Percentiles rank a stretch among this genome's conserved stretches.
Conservation (phyloP, 2,797 vertebrate genomes). For the Acipenser transmontanus region DNA sequence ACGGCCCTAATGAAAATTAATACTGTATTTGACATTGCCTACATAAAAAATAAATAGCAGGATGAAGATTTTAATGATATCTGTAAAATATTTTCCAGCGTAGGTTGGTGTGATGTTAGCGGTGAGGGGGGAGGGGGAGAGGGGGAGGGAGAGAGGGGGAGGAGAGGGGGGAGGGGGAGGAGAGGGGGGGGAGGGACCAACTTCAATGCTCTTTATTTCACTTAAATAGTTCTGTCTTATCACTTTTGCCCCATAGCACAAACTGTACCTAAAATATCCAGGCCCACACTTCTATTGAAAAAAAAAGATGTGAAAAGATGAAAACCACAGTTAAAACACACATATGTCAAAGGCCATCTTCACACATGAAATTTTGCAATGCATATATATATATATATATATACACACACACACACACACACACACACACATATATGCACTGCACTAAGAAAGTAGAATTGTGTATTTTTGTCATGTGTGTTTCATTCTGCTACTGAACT, state of each 20-base stretch:
- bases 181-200: neutral
- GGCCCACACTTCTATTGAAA: neutral
- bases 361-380: too few species aligned
- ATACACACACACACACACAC: neutral
- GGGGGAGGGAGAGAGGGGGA: neutral
- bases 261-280: neutral
- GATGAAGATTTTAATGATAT: too few species aligned
- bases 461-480: too few species aligned
- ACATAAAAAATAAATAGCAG: too few species aligned
- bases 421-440: too few species aligned
- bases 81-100: neutral
- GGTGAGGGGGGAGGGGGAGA: neutral
- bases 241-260: neutral
- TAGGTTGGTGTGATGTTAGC: neutral
- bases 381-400: neutral
- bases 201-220: neutral
- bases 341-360: too few species aligned
- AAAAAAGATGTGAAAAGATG: neutral
- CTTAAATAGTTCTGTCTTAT: neutral
- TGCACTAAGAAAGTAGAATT: too few species aligned
- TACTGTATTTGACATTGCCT: neutral
- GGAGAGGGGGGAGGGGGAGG: neutral
- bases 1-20: neutral
- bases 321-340: neutral
- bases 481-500: too few species aligned